Base-by-base conservation (phyloP, 2,113 vertebrate species). In the Hippocampus mohnikei region DNA sequence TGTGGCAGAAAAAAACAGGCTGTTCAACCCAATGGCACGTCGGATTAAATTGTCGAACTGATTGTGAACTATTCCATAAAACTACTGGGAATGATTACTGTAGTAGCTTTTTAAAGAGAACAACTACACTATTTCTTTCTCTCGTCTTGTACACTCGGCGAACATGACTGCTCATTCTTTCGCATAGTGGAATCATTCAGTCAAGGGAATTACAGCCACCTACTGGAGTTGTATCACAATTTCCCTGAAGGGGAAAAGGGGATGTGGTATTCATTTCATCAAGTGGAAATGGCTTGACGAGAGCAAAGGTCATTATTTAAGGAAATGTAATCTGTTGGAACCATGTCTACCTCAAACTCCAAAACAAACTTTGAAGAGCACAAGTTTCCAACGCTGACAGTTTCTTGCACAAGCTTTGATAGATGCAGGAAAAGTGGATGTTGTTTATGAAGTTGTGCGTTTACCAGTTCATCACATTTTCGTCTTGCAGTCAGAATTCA, bases 1-100 rank as follows among this genome's bases (percentile, higher is more conserved):
- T 12, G 16, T 7, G n/a, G 37, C 3, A 46, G 63, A 37, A 52
- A 70, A 10, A 65, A 56, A 23, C 29, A 72, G 20, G 10, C 29
- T 64, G 27, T 65, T 62, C 42, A 66, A 60, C 53, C 33, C 46
- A 58, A 12, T 58, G 70, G 2, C 48, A 69, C 44, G 44, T 21
- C 33, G 55, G 23, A 55, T 13, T 44, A 40, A 62, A 62, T 18
- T 4, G 18, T 41, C n/a, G 8, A 58, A 27, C 11, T 13, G 3
- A 27, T 25, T 11, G 25, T 58, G 23, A 58, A 58, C 3, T 23
- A 27, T 7, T 29, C 25, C 15, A 12, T 29, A 23, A 55, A 55
- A n/a, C 2, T 5, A 37, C 5, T 55, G 10, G n/a, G n/a, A 23
- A 20, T 53, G 52, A 53, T 53, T 53, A 53, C 20, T 8, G 21